phyloP scores from a whole-genome alignment of 2,113 vertebrate species.

The Tachysurus fulvidraco region DNA sequence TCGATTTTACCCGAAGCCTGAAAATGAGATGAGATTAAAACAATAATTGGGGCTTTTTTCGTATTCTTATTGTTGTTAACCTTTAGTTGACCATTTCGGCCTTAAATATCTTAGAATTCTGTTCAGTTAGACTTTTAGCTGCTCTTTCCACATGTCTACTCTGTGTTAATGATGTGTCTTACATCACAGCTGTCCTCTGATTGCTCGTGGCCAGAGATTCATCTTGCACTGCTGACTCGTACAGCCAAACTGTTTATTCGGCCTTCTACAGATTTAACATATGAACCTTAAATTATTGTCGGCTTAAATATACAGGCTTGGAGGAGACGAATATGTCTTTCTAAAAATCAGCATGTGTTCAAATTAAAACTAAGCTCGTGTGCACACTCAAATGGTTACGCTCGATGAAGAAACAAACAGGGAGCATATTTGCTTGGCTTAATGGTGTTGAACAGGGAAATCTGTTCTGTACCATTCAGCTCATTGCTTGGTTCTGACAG shows the following conservation, averaged over 20 bases:
- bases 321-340: background rate
- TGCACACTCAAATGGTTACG: background rate
- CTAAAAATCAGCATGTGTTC: background rate
- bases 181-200: constrained; percentile 1
- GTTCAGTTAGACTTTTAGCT: constrained; percentile 40
- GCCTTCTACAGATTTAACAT: background rate
- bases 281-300: background rate
- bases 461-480: background rate
- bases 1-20: constrained; percentile 3
- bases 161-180: background rate
- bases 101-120: background rate
- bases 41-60: constrained; percentile 47
- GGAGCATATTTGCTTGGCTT: background rate
- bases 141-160: constrained; percentile 19
- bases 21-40: constrained; percentile 29
- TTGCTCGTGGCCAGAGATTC: background rate
- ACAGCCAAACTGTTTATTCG: background rate
- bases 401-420: background rate
- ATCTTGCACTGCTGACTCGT: constrained; percentile 10
- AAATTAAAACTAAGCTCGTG: background rate
- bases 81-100: background rate
- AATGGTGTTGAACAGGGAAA: background rate
- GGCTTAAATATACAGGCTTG: background rate
- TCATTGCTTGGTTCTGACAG: background rate
- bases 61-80: background rate